Evolutionary conservation across 2,113 vertebrate species (phyloP).

Genomic region (Dipodomys spectabilis): DNA sequence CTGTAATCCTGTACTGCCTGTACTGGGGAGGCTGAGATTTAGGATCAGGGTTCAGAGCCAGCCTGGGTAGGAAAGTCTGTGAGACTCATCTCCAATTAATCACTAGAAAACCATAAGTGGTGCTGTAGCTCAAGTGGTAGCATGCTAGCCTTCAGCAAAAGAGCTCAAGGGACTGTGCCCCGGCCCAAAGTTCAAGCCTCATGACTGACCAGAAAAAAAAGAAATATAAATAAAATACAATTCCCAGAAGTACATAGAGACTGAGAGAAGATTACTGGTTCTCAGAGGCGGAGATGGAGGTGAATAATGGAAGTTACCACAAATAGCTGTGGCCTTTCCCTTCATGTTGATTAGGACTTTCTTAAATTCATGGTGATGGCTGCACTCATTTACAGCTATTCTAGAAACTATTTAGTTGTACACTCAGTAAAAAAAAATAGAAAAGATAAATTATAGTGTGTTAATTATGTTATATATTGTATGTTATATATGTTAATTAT

Average conservation of each 20-base stretch:
- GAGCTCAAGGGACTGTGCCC: too few relatives aligned
- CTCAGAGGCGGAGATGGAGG: background rate
- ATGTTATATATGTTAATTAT: background rate
- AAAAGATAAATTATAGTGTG: background rate
- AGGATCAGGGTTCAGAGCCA: too few relatives aligned
- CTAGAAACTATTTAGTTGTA: conserved; percentile 10
- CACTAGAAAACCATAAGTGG: too few relatives aligned
- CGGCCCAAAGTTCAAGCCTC: too few relatives aligned
- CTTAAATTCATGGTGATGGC: background rate
- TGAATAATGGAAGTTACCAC: background rate
- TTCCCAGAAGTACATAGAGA: background rate
- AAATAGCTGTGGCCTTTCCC: background rate
- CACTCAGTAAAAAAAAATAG: background rate
- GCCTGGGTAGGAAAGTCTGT: too few relatives aligned
- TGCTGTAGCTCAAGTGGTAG: too few relatives aligned
- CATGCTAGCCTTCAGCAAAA: too few relatives aligned
- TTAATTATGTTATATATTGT: background rate
- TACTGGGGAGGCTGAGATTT: too few relatives aligned
- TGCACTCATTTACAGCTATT: background rate
- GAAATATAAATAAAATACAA: background rate
- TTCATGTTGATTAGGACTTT: background rate
- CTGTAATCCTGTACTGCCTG: too few relatives aligned
- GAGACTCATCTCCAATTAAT: too few relatives aligned
- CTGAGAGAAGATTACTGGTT: background rate
- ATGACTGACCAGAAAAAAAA: background rate